phyloP scores from a whole-genome alignment of 2,888 invertebrate species.

The Melanargia galathea region DNA sequence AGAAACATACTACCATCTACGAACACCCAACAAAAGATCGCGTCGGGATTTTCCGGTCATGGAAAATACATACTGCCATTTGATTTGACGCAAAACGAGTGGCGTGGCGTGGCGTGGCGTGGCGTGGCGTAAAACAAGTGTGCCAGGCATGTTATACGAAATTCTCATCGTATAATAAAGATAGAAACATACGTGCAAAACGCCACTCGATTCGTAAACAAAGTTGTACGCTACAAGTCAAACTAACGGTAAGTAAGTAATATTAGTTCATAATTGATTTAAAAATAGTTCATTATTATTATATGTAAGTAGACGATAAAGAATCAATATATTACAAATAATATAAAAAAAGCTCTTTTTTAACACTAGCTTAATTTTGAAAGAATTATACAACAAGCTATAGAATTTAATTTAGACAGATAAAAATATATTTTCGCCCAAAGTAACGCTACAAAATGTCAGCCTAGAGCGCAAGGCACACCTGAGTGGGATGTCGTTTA shows the following conservation, averaged over 20 bases:
- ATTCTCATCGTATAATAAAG: too few relatives aligned
- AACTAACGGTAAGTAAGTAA: neutral
- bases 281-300: conserved; percentile 5
- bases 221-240: too few relatives aligned
- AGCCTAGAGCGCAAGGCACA: neutral
- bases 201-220: neutral
- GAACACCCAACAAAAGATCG: too few relatives aligned
- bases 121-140: too few relatives aligned
- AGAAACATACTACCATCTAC: too few relatives aligned
- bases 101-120: too few relatives aligned
- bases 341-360: conserved; percentile 5
- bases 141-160: too few relatives aligned
- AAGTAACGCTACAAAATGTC: neutral
- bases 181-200: neutral
- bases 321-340: conserved; percentile 13
- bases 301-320: conserved; percentile 2
- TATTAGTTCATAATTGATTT: conserved; percentile 1
- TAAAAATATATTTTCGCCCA: neutral
- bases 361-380: too few relatives aligned
- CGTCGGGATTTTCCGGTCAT: too few relatives aligned
- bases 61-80: too few relatives aligned
- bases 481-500: too few relatives aligned
- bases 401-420: neutral
- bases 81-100: too few relatives aligned
- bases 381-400: neutral